Conservation (phyloP, 1,140 invertebrate genomes). For the Whitmania pigra region DNA sequence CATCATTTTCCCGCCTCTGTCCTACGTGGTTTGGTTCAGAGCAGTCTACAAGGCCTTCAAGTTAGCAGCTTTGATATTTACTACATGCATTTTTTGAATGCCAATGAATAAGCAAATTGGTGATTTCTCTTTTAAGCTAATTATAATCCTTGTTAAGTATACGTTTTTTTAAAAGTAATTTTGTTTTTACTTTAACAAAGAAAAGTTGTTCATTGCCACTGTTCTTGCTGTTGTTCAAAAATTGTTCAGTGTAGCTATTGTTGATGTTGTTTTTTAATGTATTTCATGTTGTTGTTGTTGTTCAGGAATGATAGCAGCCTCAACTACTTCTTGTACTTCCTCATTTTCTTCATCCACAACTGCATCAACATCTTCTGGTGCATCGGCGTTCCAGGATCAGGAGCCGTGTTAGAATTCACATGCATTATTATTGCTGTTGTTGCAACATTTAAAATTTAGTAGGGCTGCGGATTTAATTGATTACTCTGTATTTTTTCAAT, state of each 20-base stretch:
- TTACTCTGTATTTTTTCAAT: too few species aligned
- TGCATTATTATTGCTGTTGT: too few species aligned
- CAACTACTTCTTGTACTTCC: background rate
- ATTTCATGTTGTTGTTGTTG: background rate
- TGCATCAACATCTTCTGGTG: conserved; percentile 5
- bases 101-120: background rate
- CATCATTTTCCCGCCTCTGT: background rate
- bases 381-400: background rate
- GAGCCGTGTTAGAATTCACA: background rate
- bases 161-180: too few species aligned
- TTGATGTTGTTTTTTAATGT: too few species aligned
- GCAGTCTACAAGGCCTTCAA: conserved; percentile 17
- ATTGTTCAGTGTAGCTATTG: too few species aligned
- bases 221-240: too few species aligned
- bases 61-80: background rate
- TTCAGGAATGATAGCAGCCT: conserved; percentile 4
- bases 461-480: too few species aligned
- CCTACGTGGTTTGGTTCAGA: conserved; percentile 11
- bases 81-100: background rate
- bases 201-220: too few species aligned
- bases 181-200: too few species aligned
- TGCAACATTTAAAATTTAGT: too few species aligned
- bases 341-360: conserved; percentile 10
- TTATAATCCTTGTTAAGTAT: too few species aligned
- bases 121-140: too few species aligned